Evolutionary conservation across 2,888 invertebrate species (phyloP), one percentile per base, ranked within the genome.

Genomic region (Acrobasis consociella): DNA sequence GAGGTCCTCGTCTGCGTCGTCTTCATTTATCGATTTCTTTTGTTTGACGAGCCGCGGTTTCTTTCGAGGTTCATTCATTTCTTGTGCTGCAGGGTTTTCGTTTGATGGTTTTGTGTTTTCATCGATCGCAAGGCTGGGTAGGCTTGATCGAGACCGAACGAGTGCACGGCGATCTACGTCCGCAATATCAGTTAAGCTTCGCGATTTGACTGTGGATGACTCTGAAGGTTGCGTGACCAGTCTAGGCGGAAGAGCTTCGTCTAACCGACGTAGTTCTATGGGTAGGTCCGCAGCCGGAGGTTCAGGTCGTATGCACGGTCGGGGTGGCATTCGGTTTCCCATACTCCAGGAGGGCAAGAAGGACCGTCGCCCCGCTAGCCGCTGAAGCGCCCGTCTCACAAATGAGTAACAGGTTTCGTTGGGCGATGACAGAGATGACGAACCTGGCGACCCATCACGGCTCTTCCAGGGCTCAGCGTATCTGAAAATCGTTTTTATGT

Each of bases 371-470:
- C 97, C 96, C 5, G 97, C 97, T 59, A 97, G 87, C 89, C 97
- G 96, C 93, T 97, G 96, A 59, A 98, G 94, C 11, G 98, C 98
- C 76, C 97, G 94, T 56, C 98, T 93, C 7, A 98, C 97, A 83
- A 98, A 98, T 75, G 97, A 97, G 87, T 98, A 98, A 83, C 98
- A 98, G 5, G 97, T 97, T 89, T 98, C 98, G 80, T 97, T 97
- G 5, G 98, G 98, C 68, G 97, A 97, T 59, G 97, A 97, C 49
- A 97, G 93, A 68, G 97, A 97, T 22, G 97, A 97, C 67, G 97
- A 97, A 74, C 97, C 97, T 17, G 95, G 96, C 1, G 94, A 94
- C 15, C 94, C 93, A 70, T 94, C 85, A 82, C 94, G 83, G 69
- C 80, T 89, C 75, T 90, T 91, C 91, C 91, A 91, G 16, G 85